Base-by-base conservation (phyloP, 2,113 vertebrate genomes). In the Psophia crepitans region DNA sequence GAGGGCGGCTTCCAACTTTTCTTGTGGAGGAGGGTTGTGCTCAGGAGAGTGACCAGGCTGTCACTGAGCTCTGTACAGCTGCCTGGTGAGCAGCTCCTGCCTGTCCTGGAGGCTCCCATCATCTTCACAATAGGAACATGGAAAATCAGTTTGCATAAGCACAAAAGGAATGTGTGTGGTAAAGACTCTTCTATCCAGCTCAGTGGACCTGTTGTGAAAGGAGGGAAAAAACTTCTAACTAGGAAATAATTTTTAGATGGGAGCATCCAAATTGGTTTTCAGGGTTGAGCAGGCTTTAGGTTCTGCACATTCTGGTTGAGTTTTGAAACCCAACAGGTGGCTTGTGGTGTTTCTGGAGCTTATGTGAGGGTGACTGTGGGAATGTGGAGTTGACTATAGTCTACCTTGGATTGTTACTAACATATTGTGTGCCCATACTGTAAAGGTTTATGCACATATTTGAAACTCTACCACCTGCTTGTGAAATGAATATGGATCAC, bases 201-300 rank as follows among this genome's bases (percentile, higher is more conserved):
- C 51, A 84, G 32, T 66, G 60, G 51, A 43, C 8, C 12, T 63
- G 18, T 56, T 89, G 65, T 83, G 87, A 64, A 87, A 79, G 7
- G 2, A 15, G 10, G 7, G 1, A 0, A 0, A 8, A 16, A 19
- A 13, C 3, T 33, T n/a, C n/a, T 43, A 58, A 66, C 28, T 71
- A 33, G 28, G n/a, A 69, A 89, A 89, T 24, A 0, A 14, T 16
- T n/a, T n/a, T 73, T 21, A 27, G 54, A 11, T 27, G 17, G 65
- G 13, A 77, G 13, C 49, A 57, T 69, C 32, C 14, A 15, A 27
- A 14, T 9, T 35, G 20, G 18, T 75, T 70, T n/a, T 49, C 28
- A 70, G 14, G 37, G 9, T 5, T 32, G 54, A 90, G n/a, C 35
- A 63, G 27, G 58, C 57, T 86, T 81, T 77, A 35, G 12, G n/a